Conservation (phyloP, 2,888 invertebrate species). For the Dexiosoma caninum region DNA sequence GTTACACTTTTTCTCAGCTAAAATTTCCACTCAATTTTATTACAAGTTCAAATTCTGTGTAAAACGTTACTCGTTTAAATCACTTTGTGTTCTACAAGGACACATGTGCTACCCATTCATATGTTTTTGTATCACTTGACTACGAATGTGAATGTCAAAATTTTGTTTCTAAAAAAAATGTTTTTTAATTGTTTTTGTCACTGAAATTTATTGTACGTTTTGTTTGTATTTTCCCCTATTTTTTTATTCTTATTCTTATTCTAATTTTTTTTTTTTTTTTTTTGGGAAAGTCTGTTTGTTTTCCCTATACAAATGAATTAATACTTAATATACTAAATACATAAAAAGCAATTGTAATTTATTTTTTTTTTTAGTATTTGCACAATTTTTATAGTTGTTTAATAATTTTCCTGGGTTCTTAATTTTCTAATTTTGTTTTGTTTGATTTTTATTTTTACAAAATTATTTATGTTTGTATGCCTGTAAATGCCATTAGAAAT, state of each 20-base stretch:
- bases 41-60: conserved; percentile 8
- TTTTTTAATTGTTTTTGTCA: conserved; percentile 17
- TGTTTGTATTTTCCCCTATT: neutral
- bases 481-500: conserved; percentile 21
- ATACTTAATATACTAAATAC: no score
- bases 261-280: neutral
- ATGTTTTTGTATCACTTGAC: neutral
- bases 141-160: neutral
- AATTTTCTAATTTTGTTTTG: conserved; percentile 6
- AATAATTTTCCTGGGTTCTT: conserved; percentile 55
- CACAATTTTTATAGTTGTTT: conserved; percentile 60
- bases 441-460: neutral
- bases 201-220: conserved; percentile 27
- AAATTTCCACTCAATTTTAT: neutral
- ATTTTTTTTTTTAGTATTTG: conserved; percentile 29
- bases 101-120: neutral
- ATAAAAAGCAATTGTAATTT: conserved; percentile 26
- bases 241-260: no score
- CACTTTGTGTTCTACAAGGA: neutral
- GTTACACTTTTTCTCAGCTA: neutral
- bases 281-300: no score
- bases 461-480: conserved; percentile 22
- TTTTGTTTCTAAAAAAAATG: neutral
- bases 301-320: no score
- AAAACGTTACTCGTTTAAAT: neutral